Evolutionary conservation across 1,140 invertebrate species (phyloP), one percentile per base, ranked within the genome.

Genomic region (Popillia japonica): DNA sequence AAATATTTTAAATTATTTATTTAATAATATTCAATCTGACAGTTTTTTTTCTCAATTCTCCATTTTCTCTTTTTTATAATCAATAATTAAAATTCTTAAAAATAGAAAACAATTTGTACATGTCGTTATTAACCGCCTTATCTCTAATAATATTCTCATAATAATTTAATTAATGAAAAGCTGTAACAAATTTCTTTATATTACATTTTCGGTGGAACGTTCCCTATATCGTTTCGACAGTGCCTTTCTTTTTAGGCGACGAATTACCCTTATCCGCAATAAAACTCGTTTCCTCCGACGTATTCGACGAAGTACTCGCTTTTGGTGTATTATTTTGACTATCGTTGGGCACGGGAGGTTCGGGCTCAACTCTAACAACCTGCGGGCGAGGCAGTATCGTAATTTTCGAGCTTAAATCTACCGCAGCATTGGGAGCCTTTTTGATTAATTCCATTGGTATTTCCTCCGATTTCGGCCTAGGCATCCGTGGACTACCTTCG

Each of bases 391-490:
- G 86, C 83, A 81, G 42, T 68, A 85, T 84, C 10, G 82, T 79
- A 61, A 86, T 84, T 80, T 86, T 85, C n/a, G 85, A 83, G 22
- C 83, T 83, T 6, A 78, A 22, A 78, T 88, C 87, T n/a, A 86
- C 83, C 4, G 87, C 81, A 20, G 83, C 82, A 81, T 79, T 83
- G 0, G 87, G 84, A 40, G 87, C 84, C 77, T 88, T 88, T 40
- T 87, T 87, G 17, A 88, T 88, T 17, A 87, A 81, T 84, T 96
- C 95, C 4, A 97, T 84, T 0, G 95, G 95, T 48, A 97, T 97
- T 83, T 96, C 95, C 84, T 94, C 94, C 64, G 92, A 94, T 22
- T 92, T 90, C 11, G 92, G 93, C 79, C 92, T 89, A n/a, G 92
- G 94, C 85, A 91, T 90, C 82, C 90, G 90, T 9, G 92, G 93